phyloP scores from a whole-genome alignment of 2,888 invertebrate genomes.

The Cephus rjabovi region DNA sequence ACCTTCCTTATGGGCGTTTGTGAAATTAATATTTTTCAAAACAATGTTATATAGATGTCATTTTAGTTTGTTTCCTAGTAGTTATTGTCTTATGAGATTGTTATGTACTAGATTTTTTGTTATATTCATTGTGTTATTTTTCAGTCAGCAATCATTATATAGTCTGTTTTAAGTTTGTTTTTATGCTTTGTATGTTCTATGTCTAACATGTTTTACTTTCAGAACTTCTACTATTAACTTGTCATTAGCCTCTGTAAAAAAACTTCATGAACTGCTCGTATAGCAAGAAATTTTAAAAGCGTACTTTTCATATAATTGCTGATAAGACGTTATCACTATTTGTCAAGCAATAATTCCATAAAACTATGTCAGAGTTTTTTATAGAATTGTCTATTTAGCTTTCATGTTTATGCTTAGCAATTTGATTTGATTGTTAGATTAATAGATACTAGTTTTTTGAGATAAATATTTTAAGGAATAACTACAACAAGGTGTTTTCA shows the following conservation, averaged over 20 bases:
- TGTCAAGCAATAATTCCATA: not conserved
- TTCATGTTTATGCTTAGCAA: not conserved
- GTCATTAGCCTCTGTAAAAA: not conserved
- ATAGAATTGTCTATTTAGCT: not conserved
- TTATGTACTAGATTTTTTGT: not conserved
- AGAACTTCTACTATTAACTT: not conserved
- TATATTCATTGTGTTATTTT: not conserved
- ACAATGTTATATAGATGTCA: not conserved
- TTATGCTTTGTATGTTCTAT: not conserved
- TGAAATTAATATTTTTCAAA: not conserved
- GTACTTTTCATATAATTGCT: not conserved
- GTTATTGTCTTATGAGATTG: not conserved
- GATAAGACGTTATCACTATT: not conserved
- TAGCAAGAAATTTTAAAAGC: not conserved
- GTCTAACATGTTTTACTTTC: not conserved
- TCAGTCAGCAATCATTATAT: not conserved
- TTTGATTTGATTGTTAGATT: not conserved
- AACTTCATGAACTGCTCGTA: not conserved
- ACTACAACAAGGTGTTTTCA: not conserved
- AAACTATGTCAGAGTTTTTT: not conserved
- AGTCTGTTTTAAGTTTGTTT: not conserved
- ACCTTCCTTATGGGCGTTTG: not conserved
- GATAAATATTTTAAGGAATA: not conserved
- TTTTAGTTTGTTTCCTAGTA: not conserved
- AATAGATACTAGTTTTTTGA: not conserved